These are phyloP conservation scores for Grus americana DNA, from an alignment of 2,113 vertebrate genomes.

Conservation along the genomic window DNA sequence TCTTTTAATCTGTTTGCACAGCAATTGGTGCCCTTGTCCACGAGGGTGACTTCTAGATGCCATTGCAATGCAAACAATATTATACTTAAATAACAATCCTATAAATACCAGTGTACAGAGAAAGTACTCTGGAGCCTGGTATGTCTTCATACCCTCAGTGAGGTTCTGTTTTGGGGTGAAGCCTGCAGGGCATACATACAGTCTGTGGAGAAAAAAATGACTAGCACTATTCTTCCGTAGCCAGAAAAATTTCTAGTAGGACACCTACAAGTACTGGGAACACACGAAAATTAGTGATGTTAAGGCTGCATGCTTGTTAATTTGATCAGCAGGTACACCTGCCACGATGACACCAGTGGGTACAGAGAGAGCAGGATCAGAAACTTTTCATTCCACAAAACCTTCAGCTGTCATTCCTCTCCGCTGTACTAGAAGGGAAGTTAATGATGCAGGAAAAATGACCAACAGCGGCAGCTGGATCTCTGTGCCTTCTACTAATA, in stretches of 20 bases:
- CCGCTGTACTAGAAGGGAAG: not conserved
- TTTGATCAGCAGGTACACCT: not conserved
- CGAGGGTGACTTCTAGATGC: not conserved
- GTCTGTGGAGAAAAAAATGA: not conserved
- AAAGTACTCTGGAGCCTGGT: not conserved
- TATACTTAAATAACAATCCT: not conserved
- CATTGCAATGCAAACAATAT: not conserved
- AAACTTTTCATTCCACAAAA: not conserved
- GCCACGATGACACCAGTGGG: not conserved
- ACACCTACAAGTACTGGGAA: not conserved
- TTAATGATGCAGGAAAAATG: not conserved
- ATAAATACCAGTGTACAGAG: too few species aligned
- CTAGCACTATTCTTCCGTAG: not conserved
- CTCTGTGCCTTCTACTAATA: not conserved
- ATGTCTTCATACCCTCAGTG: not conserved
- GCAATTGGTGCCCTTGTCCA: not conserved
- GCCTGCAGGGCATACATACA: not conserved
- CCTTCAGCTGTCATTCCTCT: not conserved
- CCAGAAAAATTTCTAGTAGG: not conserved
- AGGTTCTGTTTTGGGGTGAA: not conserved
- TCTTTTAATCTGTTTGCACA: not conserved
- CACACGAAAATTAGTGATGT: not conserved
- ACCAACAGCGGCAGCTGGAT: not conserved
- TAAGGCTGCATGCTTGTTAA: not conserved
- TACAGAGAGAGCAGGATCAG: not conserved